Base-by-base conservation (phyloP, 2,113 vertebrate genomes). In the Condylura cristata region DNA sequence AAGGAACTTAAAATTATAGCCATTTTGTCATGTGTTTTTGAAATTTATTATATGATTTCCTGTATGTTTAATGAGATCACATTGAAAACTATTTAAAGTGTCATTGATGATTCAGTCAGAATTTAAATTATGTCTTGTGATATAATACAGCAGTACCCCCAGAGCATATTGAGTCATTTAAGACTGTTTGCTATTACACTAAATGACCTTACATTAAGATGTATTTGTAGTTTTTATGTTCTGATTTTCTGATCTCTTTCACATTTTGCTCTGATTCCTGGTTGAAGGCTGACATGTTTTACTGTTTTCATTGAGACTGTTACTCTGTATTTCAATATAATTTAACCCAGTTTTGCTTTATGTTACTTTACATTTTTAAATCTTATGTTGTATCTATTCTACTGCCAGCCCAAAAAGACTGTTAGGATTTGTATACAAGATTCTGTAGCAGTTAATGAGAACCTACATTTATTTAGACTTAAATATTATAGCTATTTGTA, bases 281-380 rank as follows among this genome's bases (percentile, higher is more conserved):
- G 13, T 32, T 60, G 2, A 53, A 87, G 11, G 10, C 41, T 63
- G 5, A 16, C 44, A 61, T 92, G 46, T 37, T 92, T 95, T 90
- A 79, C 9, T 32, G 39, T n/a, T 82, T 4, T 93, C 56, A 30
- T 39, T 84, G 56, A 90, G 94, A 86, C 72, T 63, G 17, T 51
- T 93, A 83, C 44, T 88, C 9, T 90, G 18, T 51, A 28, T 86
- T 94, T 94, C 16, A 83, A 66, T 66, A 92, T 53, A 65, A 88
- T 78, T 78, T 80, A 82, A 63, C 92, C 84, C 92, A 68, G 65
- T 84, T 88, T 80, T 65, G 32, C 78, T 96, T 86, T 86, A 88
- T 58, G 9, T 80, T 65, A 71, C 28, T 48, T 85, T 90, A 56
- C 22, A 72, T 74, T 78, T 86, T 85, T 34, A 8, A 37, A 48